These are phyloP conservation scores for Hymenopus coronatus DNA, from an alignment of 2,888 invertebrate genomes.

Conservation along the genomic window DNA sequence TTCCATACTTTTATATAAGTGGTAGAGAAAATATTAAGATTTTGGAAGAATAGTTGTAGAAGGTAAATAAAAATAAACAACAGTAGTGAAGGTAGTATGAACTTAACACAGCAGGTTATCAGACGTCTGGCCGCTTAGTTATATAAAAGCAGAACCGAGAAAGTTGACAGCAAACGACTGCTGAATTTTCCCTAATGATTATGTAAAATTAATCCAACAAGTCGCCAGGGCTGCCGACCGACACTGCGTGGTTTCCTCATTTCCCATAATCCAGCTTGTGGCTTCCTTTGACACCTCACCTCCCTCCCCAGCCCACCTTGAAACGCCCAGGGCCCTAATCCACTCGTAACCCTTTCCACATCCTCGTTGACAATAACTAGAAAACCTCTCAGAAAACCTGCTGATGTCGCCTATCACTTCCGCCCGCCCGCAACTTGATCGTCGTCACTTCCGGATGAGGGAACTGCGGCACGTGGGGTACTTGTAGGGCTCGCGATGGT, in stretches of 20 bases:
- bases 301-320: too few species aligned
- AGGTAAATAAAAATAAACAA: too few species aligned
- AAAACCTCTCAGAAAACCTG: not conserved
- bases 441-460: slow-evolving; percentile 2
- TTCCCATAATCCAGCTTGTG: not conserved
- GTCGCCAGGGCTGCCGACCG: not conserved
- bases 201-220: not conserved
- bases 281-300: not conserved
- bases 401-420: not conserved
- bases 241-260: not conserved
- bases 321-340: not conserved
- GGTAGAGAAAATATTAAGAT: too few species aligned
- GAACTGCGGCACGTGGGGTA: not conserved
- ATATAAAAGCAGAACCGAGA: too few species aligned
- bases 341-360: not conserved
- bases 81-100: too few species aligned
- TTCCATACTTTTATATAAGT: too few species aligned
- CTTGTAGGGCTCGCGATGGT: not conserved
- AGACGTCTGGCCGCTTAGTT: too few species aligned
- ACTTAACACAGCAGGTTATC: too few species aligned
- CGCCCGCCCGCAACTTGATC: not conserved
- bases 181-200: not conserved
- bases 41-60: too few species aligned
- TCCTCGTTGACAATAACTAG: not conserved
- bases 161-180: not conserved